Evolutionary conservation across 2,888 invertebrate species (phyloP), one percentile per base, ranked within the genome.

Genomic region (Dryobotodes eremita): DNA sequence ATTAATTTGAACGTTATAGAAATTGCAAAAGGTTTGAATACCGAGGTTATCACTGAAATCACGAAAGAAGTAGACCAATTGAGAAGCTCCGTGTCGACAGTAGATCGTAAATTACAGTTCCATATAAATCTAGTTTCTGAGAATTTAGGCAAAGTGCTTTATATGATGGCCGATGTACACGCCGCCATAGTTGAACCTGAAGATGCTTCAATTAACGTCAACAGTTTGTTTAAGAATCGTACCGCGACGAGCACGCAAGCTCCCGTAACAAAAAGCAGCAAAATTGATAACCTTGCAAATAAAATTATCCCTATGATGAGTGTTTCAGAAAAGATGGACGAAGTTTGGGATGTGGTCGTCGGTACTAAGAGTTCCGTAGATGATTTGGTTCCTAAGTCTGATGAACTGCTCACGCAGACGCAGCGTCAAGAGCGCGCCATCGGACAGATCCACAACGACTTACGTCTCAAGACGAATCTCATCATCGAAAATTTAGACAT

Each of bases 281-380:
- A 98, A 95, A 97, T 98, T 85, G 98, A 99, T 94, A 98, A 97
- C 7, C 97, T 99, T 53, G 98, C 98, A 1, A 98, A 98, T 90
- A 98, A 98, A 95, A 98, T 98, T 92, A 98, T 98, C 86, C 98
- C 99, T 0, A 98, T 98, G 96, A 98, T 98, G 91, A 98, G 98
- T 75, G 98, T 98, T 1, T 98, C 98, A 0, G 98, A 98, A 92
- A 98, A 98, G 94, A 98, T 99, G 98, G 98, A 99, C 90, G 98
- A 99, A 94, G 98, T 99, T 7, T 99, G 98, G 98, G 98, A 98
- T 92, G 98, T 98, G 8, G 98, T 99, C 20, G 98, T 98, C 1
- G 98, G 98, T 23, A 98, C 98, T 6, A 99, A 99, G 92, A 98
- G 98, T 90, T 98, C 98, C 0, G 98, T 99, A 0, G 98, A 99